Conservation (phyloP, 2,797 vertebrate genomes). For the Silurus lanzhouensis region DNA sequence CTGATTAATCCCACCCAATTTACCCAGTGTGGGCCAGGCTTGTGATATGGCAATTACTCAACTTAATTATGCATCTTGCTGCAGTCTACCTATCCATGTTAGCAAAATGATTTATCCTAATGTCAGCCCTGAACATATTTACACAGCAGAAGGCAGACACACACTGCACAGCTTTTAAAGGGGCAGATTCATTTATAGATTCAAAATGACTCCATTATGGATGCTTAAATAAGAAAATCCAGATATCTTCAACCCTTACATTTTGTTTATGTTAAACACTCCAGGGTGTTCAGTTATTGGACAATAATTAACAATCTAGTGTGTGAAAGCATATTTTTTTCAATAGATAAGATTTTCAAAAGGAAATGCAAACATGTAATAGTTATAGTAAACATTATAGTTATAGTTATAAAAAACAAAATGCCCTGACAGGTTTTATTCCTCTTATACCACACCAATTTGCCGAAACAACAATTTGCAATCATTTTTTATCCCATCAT, state of each 20-base stretch:
- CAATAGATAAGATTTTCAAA: background rate
- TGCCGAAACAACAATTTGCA: background rate
- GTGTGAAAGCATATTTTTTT: background rate
- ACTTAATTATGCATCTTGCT: constrained; percentile 28
- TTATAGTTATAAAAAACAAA: too few species aligned
- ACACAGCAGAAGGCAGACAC: background rate
- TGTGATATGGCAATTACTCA: constrained; percentile 28
- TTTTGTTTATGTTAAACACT: background rate
- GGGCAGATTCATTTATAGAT: background rate
- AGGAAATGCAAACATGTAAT: too few species aligned
- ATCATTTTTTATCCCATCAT: too few species aligned
- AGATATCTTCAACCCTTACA: background rate
- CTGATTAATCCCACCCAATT: constrained; percentile 45
- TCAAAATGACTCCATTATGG: background rate
- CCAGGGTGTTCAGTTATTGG: background rate
- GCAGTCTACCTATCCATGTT: constrained; percentile 17
- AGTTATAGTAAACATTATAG: too few species aligned
- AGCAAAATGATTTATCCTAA: constrained; percentile 25
- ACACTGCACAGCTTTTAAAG: background rate
- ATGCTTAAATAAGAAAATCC: background rate
- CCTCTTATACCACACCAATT: background rate
- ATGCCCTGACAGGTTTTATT: background rate
- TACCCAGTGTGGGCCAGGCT: constrained; percentile 33
- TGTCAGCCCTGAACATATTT: constrained; percentile 14
- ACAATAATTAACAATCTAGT: background rate